Evolutionary conservation across 2,888 invertebrate genomes (phyloP).

Genomic region (Alentia gelatinosa): DNA sequence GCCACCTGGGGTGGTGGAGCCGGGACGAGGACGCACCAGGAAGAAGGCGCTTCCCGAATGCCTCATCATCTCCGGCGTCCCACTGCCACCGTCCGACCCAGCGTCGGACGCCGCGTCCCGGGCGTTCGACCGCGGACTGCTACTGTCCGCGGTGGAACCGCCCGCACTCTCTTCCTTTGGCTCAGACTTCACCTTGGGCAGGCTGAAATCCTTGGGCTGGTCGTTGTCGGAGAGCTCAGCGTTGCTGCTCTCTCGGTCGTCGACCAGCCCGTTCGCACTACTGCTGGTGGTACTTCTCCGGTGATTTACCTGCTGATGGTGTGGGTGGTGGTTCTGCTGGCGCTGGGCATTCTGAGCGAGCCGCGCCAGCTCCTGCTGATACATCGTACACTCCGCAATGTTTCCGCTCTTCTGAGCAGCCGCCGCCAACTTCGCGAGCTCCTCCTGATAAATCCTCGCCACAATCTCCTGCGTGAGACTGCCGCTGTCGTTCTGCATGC

Average conservation of each 20-base stretch:
- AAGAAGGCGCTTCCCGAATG: conserved; percentile 86
- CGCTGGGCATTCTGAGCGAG: conserved; percentile 83
- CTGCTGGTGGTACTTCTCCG: neutral
- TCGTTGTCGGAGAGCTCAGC: conserved; percentile 34
- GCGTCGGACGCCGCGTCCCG: neutral
- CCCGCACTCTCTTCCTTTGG: conserved; percentile 43
- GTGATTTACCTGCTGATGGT: neutral
- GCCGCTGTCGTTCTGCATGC: conserved; percentile 81
- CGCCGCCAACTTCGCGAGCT: conserved; percentile 94
- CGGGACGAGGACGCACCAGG: conserved; percentile 86
- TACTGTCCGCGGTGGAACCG: conserved; percentile 13
- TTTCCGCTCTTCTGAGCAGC: conserved; percentile 79
- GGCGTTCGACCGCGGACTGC: conserved; percentile 6
- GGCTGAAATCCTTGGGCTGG: conserved; percentile 45
- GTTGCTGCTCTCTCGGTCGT: neutral
- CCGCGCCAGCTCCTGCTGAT: conserved; percentile 95
- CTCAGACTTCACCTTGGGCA: conserved; percentile 52
- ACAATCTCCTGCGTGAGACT: conserved; percentile 94
- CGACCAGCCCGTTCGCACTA: neutral
- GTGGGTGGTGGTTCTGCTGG: conserved; percentile 78
- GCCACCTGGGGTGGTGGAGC: conserved; percentile 59
- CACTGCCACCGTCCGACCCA: neutral
- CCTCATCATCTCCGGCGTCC: conserved; percentile 63
- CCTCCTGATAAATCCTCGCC: conserved; percentile 81
- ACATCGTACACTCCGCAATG: conserved; percentile 85